A percentile compares a stretch with the other conserved stretches of the same genome.
Evolutionary conservation across 2,888 invertebrate genomes (phyloP).

Genomic region (Rambutsinella grinnellia): DNA sequence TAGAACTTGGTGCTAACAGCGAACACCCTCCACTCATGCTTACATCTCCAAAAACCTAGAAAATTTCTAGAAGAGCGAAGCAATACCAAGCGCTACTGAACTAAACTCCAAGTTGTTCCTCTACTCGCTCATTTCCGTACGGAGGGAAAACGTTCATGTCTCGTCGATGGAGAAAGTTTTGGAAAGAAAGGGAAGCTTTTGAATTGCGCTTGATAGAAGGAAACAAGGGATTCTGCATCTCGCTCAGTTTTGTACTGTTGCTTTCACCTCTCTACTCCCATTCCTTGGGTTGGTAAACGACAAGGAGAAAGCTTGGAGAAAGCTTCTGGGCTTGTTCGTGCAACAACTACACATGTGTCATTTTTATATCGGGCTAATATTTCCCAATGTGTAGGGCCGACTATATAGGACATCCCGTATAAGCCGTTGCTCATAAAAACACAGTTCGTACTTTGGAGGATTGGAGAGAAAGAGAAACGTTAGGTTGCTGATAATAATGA

Average conservation of each 20-base stretch:
- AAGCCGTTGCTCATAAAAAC: neutral
- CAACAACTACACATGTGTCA: neutral
- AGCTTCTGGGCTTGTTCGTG: neutral
- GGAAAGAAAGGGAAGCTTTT: slow-evolving; percentile 26
- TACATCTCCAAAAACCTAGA: neutral
- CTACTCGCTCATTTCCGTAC: neutral
- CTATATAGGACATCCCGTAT: too few relatives aligned
- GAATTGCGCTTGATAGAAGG: neutral
- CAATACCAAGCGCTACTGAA: neutral
- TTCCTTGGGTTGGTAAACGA: too few relatives aligned
- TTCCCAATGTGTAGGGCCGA: too few relatives aligned
- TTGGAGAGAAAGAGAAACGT: neutral
- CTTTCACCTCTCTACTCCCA: slow-evolving; percentile 13
- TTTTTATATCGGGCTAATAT: neutral
- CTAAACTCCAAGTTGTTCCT: too few relatives aligned
- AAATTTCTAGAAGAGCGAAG: slow-evolving; percentile 4
- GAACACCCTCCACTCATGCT: neutral
- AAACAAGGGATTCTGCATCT: slow-evolving; percentile 27
- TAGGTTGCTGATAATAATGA: neutral
- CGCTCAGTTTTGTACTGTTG: slow-evolving; percentile 30
- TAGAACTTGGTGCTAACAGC: too few relatives aligned
- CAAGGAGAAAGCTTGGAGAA: neutral
- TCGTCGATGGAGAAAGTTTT: neutral
- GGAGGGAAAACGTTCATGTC: neutral
- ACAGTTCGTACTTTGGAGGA: neutral